A percentile compares a stretch with the other conserved stretches of the same genome.
phyloP scores from a whole-genome alignment of 2,888 invertebrate genomes.

The Drosophila greeni region DNA sequence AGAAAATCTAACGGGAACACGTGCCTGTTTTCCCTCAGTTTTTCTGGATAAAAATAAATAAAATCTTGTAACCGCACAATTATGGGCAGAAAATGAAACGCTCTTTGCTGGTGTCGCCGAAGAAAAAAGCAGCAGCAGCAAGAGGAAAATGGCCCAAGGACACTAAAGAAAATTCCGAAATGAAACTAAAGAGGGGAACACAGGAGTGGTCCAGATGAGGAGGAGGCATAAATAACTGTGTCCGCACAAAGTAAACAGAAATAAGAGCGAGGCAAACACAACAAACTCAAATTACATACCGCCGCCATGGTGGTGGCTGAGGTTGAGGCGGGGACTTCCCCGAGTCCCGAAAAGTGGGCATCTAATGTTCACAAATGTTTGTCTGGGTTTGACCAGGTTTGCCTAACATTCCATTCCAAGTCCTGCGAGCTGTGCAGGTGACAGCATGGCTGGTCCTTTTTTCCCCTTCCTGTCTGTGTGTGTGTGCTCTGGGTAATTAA shows the following conservation, averaged over 20 bases:
- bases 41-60: constrained; percentile 30
- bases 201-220: constrained; percentile 29
- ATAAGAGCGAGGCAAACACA: constrained; percentile 28
- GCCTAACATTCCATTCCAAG: constrained; percentile 8
- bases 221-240: constrained; percentile 60
- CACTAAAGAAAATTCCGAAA: constrained; percentile 17
- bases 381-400: constrained; percentile 46
- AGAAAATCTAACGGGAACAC: constrained; percentile 34
- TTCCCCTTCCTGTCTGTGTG: constrained; percentile 29
- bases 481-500: constrained; percentile 57
- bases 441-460: not conserved
- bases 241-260: constrained; percentile 45
- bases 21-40: constrained; percentile 40
- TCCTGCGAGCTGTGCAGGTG: constrained; percentile 24
- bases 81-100: constrained; percentile 65
- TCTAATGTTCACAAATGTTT: constrained; percentile 50
- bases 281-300: constrained; percentile 59
- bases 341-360: constrained; percentile 37
- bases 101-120: constrained; percentile 39
- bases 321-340: not conserved
- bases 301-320: constrained; percentile 15
- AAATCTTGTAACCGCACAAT: constrained; percentile 49
- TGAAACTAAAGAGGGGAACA: constrained; percentile 16
- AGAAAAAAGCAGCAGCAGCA: constrained; percentile 8
- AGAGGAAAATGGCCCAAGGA: constrained; percentile 35